Base-by-base conservation (phyloP, 1,140 invertebrate genomes). In the Piezodorus guildinii region DNA sequence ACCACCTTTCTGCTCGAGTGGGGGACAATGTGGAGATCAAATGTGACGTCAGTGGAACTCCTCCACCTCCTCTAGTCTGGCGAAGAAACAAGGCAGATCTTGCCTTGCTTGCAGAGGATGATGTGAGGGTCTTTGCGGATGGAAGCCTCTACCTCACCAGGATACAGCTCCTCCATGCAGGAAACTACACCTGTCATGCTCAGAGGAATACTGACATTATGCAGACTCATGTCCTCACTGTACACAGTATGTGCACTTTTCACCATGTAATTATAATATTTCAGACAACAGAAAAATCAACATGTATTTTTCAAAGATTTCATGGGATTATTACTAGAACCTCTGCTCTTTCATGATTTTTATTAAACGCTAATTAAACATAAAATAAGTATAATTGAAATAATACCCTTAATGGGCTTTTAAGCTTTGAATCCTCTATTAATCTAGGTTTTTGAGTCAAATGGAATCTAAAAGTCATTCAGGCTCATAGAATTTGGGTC, bases 101-200 rank as follows among this genome's bases (percentile, higher is more conserved):
- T 17, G 79, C 83, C 19, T 75, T 78, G 8, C 74, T 86, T 2
- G 80, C 79, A 59, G 83, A 85, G 66, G 81, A 85, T 30, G 76
- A 83, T 71, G 75, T 85, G 59, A 76, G 83, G 51, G 83, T 87
- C 10, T 86, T 86, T 73, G 81, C 78, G 44, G 85, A 87, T 68
- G 87, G 86, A 0, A 85, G 85, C 21, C 75, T 91, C 12, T 91
- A 88, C 73, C 76, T 90, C 60, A 87, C 83, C 34, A 80, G 83
- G 59, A 82, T 89, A 49, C 85, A 87, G 68, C 76, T 90, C 34
- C 79, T 87, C 21, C 85, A 90, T 71, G 83, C 85, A 27, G 88
- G 88, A 14, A 91, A 91, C 77, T 90, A 88, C 74, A 86, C 85
- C 0, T 91, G 88, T 72, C 83, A 88, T 70, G 86, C 87, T 23